These are phyloP conservation scores for Parapristionchus giblindavisi DNA, from an alignment of 2,888 invertebrate genomes.

Conservation along the genomic window DNA sequence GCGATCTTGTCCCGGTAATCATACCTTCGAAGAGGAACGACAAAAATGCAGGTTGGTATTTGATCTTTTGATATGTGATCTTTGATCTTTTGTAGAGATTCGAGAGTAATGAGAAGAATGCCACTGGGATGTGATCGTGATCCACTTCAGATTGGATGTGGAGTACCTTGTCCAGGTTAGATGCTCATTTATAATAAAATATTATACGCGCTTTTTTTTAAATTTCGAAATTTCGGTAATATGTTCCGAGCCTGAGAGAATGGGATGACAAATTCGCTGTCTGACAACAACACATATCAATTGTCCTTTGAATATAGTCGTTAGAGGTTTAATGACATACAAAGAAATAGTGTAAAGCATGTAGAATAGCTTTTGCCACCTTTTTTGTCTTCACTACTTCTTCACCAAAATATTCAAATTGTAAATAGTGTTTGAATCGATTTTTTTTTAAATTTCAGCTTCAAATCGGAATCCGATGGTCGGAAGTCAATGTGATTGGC, in stretches of 20 bases:
- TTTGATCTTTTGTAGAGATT: not conserved
- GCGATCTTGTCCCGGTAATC: constrained; percentile 58
- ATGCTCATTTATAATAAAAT: not conserved
- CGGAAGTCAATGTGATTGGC: constrained; percentile 64
- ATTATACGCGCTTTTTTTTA: not conserved
- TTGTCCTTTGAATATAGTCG: no score
- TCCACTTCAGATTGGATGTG: constrained; percentile 35
- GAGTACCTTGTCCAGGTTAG: constrained; percentile 36
- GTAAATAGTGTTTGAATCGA: not conserved
- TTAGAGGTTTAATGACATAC: no score
- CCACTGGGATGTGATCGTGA: constrained; percentile 32
- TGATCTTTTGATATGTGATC: not conserved
- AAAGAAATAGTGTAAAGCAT: no score
- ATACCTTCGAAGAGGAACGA: constrained; percentile 60
- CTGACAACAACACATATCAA: no score
- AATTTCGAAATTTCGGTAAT: no score
- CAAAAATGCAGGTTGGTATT: constrained; percentile 44
- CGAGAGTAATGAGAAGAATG: constrained; percentile 27
- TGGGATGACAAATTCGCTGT: no score
- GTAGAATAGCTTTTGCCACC: no score
- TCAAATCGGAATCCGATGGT: constrained; percentile 46
- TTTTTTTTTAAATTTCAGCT: constrained; percentile 42
- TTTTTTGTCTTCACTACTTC: no score
- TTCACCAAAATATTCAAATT: no score
- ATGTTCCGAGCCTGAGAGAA: no score